These are phyloP conservation scores for Hypsopygia costalis DNA, from an alignment of 2,888 invertebrate genomes.

Conservation along the genomic window DNA sequence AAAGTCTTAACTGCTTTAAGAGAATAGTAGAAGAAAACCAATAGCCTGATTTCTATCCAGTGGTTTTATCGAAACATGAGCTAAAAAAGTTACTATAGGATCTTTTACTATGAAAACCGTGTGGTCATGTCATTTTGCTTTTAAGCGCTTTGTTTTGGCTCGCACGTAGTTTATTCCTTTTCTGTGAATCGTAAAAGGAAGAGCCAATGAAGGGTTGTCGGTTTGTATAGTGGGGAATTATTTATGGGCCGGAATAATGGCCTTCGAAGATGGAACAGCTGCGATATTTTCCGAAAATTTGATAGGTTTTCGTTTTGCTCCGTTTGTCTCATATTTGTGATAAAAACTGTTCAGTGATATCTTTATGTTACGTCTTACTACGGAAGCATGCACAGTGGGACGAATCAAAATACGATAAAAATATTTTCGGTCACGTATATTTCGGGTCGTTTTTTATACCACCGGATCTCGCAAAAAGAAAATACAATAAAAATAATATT, in stretches of 20 bases:
- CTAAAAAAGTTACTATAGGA: too few species aligned
- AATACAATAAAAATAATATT: too few species aligned
- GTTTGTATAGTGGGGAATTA: conserved; percentile 65
- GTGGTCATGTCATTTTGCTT: conserved; percentile 76
- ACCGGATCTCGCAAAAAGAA: too few species aligned
- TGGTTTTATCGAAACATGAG: too few species aligned
- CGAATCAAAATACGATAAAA: too few species aligned
- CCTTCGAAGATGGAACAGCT: conserved; percentile 53
- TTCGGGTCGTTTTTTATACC: too few species aligned
- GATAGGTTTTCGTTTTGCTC: conserved; percentile 30
- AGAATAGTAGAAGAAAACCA: too few species aligned
- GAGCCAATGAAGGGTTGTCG: conserved; percentile 76
- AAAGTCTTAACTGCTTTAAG: too few species aligned
- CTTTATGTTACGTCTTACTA: neutral
- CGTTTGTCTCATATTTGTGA: conserved; percentile 11
- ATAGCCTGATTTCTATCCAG: too few species aligned
- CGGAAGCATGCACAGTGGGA: neutral
- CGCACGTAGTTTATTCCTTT: conserved; percentile 74
- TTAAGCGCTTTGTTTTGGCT: conserved; percentile 74
- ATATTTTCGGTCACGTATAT: too few species aligned
- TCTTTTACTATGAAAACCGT: conserved; percentile 60
- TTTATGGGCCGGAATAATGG: conserved; percentile 75
- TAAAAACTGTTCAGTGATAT: neutral
- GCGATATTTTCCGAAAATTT: conserved; percentile 44
- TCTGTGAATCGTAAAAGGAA: conserved; percentile 77